Base-by-base conservation (phyloP, 2,113 vertebrate species). In the Phodopus roborovskii region DNA sequence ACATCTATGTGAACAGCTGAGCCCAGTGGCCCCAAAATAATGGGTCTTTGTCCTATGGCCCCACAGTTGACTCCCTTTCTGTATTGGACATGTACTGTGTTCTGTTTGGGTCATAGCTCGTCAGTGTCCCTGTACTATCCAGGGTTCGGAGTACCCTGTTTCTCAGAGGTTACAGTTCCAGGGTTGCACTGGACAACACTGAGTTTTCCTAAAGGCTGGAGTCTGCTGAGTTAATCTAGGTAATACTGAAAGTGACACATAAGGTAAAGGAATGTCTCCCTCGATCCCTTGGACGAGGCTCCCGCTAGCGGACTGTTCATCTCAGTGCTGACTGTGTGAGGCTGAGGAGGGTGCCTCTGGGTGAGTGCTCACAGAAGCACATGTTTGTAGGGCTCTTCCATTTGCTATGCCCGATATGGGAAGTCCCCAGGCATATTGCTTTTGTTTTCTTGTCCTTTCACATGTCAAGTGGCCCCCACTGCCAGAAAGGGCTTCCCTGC, bases 361-460 rank as follows among this genome's bases (percentile, higher is more conserved):
- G 26, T 68, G 2, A 10, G 16, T 45, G 45, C 0, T 9, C 58
- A 24, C 0, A 4, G 26, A 19, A 30, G 30, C 3, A 5, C 0
- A 8, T 42, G 30, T 30, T 20, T 22, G 74, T 53, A 36, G 74
- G 58, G 0, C 6, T 1, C 15, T 28, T 53, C 73, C 28, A 3
- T 26, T n/a, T 30, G 15, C 48, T 28, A 19, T 7, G 48, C 2
- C 9, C 0, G 58, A 28, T 1, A 12, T 0, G 22, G 39, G 15
- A 20, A 3, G 56, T 19, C 7, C 66, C 11, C 26, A 1, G 73
- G 16, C 16, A 62, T 36, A 50, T 24, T 77, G 2, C 10, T 39
- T 50, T 39, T 7, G 20, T 6, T 7, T 2, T 62, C n/a, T 45
- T n/a, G 12, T 4, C 12, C 11, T 30, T 19, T 50, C 28, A 2